Percentiles rank a stretch among this genome's conserved stretches.
These are phyloP conservation scores for Trichopria drosophilae DNA, from an alignment of 2,888 invertebrate species.

Conservation along the genomic window DNA sequence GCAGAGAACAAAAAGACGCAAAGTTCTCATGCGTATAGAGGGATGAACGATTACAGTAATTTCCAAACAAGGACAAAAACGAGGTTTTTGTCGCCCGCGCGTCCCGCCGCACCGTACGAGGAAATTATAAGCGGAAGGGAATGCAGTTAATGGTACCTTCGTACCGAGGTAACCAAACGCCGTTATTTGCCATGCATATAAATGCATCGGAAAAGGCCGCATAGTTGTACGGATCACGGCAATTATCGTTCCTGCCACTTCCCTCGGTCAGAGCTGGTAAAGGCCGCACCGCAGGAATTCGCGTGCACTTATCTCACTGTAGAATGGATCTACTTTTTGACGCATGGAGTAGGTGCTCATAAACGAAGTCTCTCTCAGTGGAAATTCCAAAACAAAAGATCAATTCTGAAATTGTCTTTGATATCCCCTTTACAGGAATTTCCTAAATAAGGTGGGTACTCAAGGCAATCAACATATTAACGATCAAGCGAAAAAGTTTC, in stretches of 20 bases:
- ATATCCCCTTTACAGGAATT: no score
- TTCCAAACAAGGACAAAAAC: no score
- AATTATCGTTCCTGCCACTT: conserved; percentile 49
- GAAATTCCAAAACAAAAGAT: no score
- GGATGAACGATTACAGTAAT: no score
- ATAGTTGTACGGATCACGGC: conserved; percentile 53
- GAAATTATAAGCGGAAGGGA: conserved; percentile 43
- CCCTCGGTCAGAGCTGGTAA: conserved; percentile 22
- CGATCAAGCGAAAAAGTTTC: no score
- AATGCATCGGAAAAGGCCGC: conserved; percentile 50
- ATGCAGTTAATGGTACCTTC: conserved; percentile 44
- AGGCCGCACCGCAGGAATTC: conserved; percentile 26
- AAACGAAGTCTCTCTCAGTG: conserved; percentile 1
- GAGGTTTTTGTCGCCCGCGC: no score
- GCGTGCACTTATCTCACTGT: conserved; percentile 15
- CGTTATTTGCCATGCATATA: conserved; percentile 46
- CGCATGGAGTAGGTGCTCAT: conserved; percentile 3
- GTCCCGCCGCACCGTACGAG: no score
- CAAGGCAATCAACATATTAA: no score
- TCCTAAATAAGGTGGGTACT: no score
- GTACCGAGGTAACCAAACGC: conserved; percentile 36
- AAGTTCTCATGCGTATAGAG: no score
- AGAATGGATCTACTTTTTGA: conserved; percentile 13
- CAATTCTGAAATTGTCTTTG: no score
- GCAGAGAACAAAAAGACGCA: no score